Evolutionary conservation across 2,888 invertebrate species (phyloP).

Genomic region (Lucinisca nassula): DNA sequence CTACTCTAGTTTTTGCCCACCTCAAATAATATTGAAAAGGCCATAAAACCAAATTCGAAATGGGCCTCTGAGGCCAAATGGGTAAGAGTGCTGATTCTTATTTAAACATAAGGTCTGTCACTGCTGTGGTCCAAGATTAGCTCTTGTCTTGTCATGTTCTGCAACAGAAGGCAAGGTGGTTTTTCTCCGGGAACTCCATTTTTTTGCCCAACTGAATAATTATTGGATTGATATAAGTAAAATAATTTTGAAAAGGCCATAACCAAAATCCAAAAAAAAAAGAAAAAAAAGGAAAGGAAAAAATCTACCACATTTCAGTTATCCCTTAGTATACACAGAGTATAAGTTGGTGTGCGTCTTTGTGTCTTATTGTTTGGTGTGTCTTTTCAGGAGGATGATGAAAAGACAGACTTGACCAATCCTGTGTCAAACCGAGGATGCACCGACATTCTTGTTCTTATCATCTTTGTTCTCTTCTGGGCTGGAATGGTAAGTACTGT

Average conservation of each 20-base stretch:
- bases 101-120: too few relatives aligned
- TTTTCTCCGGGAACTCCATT: too few relatives aligned
- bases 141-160: too few relatives aligned
- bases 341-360: background rate
- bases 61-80: too few relatives aligned
- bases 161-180: too few relatives aligned
- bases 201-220: too few relatives aligned
- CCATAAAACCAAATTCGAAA: too few relatives aligned
- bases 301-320: background rate
- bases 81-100: too few relatives aligned
- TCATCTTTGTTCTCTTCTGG: slow-evolving; percentile 89
- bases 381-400: slow-evolving; percentile 53
- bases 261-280: background rate
- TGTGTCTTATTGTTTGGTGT: background rate
- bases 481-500: slow-evolving; percentile 89
- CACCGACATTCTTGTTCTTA: slow-evolving; percentile 90
- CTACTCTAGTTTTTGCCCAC: too few relatives aligned
- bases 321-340: background rate
- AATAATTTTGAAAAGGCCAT: background rate
- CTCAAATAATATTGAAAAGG: too few relatives aligned
- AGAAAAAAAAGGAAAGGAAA: background rate
- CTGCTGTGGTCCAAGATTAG: too few relatives aligned
- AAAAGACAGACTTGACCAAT: slow-evolving; percentile 79
- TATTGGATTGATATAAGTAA: background rate
- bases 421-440: slow-evolving; percentile 87